phyloP scores from a whole-genome alignment of 1,140 invertebrate genomes.

The Octopus sinensis region DNA sequence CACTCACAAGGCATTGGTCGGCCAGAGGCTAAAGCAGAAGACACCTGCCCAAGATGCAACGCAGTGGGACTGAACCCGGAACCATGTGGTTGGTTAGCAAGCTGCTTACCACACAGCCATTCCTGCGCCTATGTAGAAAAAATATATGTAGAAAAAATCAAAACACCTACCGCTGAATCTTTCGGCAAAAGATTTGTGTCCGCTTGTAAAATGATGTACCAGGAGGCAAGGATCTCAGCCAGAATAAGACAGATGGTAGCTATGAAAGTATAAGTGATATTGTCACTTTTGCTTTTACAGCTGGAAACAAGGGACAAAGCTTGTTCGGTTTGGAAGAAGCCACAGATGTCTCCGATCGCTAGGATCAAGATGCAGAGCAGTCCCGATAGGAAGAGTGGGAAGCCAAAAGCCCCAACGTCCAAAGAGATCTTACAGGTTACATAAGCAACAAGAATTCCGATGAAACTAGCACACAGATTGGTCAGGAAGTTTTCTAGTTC shows the following conservation, averaged over 20 bases:
- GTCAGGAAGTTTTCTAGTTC: constrained; percentile 18
- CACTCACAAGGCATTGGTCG: no score
- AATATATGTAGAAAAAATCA: not conserved
- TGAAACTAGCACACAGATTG: constrained; percentile 15
- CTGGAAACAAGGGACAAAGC: no score
- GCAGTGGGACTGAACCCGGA: no score
- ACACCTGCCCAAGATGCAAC: no score
- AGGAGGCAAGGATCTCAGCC: constrained; percentile 20
- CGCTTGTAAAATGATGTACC: constrained; percentile 20
- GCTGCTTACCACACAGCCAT: no score
- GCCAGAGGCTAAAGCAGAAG: no score
- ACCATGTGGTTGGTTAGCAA: no score
- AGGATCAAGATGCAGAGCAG: constrained; percentile 24
- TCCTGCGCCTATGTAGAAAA: no score
- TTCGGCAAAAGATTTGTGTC: constrained; percentile 22
- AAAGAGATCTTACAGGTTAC: constrained; percentile 32
- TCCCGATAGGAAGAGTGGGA: constrained; percentile 26
- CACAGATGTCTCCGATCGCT: constrained; percentile 16
- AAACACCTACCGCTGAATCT: constrained; percentile 24
- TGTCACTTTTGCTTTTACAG: no score
- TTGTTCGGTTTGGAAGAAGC: not conserved
- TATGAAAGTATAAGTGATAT: no score
- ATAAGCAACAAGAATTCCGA: constrained; percentile 29
- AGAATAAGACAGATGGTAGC: constrained; percentile 12
- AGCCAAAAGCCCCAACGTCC: constrained; percentile 25